phyloP scores from a whole-genome alignment of 64 coral and sea anemone genomes.

The Dendronephthya gigantea region DNA sequence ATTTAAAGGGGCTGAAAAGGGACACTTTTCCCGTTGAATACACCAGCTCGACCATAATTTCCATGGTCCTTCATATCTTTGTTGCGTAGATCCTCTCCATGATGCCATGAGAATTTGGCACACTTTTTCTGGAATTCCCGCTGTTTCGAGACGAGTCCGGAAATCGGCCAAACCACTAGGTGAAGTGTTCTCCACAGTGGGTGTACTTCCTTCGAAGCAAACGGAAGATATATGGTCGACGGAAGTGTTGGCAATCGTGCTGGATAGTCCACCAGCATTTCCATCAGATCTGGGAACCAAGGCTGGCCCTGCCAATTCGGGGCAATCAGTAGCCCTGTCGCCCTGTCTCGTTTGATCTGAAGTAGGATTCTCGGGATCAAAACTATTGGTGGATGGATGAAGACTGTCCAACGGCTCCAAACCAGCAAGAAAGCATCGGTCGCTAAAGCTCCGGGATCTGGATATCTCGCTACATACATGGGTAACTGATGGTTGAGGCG shows the following conservation, averaged over 20 bases:
- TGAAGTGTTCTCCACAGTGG: neutral
- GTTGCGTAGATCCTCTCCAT: neutral
- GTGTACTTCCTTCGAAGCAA: neutral
- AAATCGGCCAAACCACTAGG: neutral
- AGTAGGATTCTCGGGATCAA: neutral
- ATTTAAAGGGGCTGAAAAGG: neutral
- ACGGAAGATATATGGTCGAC: neutral
- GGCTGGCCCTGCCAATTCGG: neutral
- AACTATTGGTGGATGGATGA: neutral
- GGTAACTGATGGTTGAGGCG: conserved; percentile 33
- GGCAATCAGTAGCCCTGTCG: neutral
- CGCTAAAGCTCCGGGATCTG: conserved; percentile 35
- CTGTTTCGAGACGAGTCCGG: neutral
- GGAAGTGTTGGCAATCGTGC: neutral
- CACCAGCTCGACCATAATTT: neutral
- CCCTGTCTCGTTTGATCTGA: neutral
- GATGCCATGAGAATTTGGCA: neutral
- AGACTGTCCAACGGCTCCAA: conserved; percentile 30
- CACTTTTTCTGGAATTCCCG: neutral
- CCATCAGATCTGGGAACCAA: neutral
- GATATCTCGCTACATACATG: conserved; percentile 24
- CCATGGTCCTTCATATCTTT: neutral
- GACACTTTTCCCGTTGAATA: neutral
- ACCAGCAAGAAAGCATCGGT: conserved; percentile 18
- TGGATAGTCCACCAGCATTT: neutral